These are phyloP conservation scores for Hippocampus kuda DNA, from an alignment of 2,797 vertebrate genomes.

Conservation along the genomic window DNA sequence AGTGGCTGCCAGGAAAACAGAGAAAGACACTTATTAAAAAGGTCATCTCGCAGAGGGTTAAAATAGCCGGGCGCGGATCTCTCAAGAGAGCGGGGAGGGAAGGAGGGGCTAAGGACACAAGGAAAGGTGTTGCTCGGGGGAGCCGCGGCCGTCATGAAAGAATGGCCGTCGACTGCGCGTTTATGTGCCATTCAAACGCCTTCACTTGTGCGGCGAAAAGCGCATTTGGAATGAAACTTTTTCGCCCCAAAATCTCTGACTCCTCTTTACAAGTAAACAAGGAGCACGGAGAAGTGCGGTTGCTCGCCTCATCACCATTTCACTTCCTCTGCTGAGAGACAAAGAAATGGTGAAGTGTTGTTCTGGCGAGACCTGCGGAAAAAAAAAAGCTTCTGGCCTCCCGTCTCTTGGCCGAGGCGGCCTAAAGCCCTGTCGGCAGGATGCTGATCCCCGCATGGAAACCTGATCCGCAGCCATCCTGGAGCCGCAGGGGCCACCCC, in stretches of 20 bases:
- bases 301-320: slow-evolving; percentile 33
- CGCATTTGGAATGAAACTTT: slow-evolving; percentile 35
- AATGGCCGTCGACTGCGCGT: slow-evolving; percentile 53
- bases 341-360: slow-evolving; percentile 58
- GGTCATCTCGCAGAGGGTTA: slow-evolving; percentile 74
- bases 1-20: slow-evolving; percentile 72
- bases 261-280: slow-evolving; percentile 9
- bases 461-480: slow-evolving; percentile 72
- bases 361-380: slow-evolving; percentile 59
- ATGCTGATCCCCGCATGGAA: slow-evolving; percentile 70
- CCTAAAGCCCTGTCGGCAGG: slow-evolving; percentile 68
- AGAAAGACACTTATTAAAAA: slow-evolving; percentile 79
- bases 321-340: slow-evolving; percentile 34
- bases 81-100: slow-evolving; percentile 32
- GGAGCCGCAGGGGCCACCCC: slow-evolving; percentile 60
- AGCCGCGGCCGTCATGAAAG: slow-evolving; percentile 61
- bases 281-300: slow-evolving; percentile 37
- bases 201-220: slow-evolving; percentile 46
- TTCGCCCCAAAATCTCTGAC: not conserved
- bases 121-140: slow-evolving; percentile 69
- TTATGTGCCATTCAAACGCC: slow-evolving; percentile 55
- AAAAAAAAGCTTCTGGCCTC: slow-evolving; percentile 53
- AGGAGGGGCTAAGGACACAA: slow-evolving; percentile 62
- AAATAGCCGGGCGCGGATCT: slow-evolving; percentile 67
- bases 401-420: slow-evolving; percentile 64